These are phyloP conservation scores for Odontophorus gujanensis DNA, from an alignment of 2,113 vertebrate genomes.

Conservation along the genomic window DNA sequence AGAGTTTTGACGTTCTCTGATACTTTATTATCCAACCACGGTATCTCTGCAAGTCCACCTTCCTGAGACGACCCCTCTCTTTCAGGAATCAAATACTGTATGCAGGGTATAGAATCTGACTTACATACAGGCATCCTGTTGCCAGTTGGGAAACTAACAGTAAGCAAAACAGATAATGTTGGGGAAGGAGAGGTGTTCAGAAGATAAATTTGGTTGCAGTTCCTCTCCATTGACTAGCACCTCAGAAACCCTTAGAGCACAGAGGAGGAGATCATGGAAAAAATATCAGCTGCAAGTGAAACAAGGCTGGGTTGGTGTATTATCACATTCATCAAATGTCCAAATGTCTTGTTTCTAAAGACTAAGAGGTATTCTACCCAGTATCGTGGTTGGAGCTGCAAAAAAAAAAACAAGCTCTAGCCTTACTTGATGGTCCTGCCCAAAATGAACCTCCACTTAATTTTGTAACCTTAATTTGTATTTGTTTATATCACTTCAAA, in stretches of 20 bases:
- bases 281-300: neutral
- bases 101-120: neutral
- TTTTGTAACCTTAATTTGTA: neutral
- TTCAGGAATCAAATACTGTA: neutral
- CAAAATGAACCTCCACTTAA: neutral
- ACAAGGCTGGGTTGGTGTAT: neutral
- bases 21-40: constrained; percentile 1
- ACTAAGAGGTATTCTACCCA: neutral
- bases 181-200: neutral
- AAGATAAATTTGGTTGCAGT: neutral
- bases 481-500: neutral
- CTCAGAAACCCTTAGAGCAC: neutral
- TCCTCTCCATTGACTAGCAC: neutral
- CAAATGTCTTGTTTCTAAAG: neutral
- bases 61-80: neutral
- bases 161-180: neutral
- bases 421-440: accelerated
- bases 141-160: neutral
- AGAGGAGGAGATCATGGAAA: neutral
- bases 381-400: neutral
- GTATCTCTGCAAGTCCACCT: neutral
- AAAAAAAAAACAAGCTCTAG: neutral
- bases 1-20: constrained; percentile 48
- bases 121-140: neutral
- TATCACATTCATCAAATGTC: neutral